Percentiles rank a stretch among this genome's conserved stretches.
phyloP scores from a whole-genome alignment of 1,140 invertebrate species.

The Ips nitidus region DNA sequence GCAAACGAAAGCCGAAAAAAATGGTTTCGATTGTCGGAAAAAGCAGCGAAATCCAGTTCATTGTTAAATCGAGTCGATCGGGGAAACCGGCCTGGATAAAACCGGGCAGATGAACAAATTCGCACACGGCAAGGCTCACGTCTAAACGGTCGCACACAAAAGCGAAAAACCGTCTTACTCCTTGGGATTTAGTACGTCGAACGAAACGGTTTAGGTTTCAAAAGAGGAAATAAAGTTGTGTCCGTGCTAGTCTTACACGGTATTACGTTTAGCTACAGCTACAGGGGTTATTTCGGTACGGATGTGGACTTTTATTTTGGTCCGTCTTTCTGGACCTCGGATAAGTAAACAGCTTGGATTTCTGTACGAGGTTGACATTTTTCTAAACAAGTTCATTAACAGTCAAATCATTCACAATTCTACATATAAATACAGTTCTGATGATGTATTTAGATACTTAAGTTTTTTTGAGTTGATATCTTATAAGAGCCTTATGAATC shows the following conservation, averaged over 20 bases:
- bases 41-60: conserved; percentile 4
- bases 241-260: conserved; percentile 16
- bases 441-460: too few species aligned
- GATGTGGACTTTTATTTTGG: too few species aligned
- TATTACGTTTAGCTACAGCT: conserved; percentile 10
- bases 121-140: conserved; percentile 20
- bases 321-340: too few species aligned
- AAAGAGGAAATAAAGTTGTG: conserved; percentile 19
- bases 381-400: too few species aligned
- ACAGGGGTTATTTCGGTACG: neutral
- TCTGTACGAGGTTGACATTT: too few species aligned
- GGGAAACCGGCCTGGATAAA: conserved; percentile 10
- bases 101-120: conserved; percentile 27
- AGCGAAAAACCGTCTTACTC: conserved; percentile 15
- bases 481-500: too few species aligned
- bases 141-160: conserved; percentile 20
- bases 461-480: too few species aligned
- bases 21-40: neutral
- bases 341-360: too few species aligned
- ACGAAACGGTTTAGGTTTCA: conserved; percentile 18
- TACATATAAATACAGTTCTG: too few species aligned
- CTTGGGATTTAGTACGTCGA: conserved; percentile 18
- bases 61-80: conserved; percentile 20
- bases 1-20: neutral
- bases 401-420: too few species aligned